Base-by-base conservation (phyloP, 2,113 vertebrate genomes). In the Albula glossodonta region DNA sequence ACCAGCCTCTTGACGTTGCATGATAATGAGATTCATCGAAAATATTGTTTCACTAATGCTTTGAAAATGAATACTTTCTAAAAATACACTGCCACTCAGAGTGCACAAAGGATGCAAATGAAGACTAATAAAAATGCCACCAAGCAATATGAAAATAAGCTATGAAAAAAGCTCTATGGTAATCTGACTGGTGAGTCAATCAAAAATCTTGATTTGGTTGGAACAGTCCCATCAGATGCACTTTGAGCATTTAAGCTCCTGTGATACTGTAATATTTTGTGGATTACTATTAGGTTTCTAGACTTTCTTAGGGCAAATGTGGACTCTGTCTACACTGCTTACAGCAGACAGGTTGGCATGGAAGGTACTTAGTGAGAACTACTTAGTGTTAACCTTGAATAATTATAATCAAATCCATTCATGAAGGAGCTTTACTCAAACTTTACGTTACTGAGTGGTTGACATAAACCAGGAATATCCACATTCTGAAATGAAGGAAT, bases 11-110 rank as follows among this genome's bases (percentile, higher is more conserved):
- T 82, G 51, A 2, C 19, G 51, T 51, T 50, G 48, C 79, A 74
- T 74, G 25, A 19, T 50, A 80, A 80, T 82, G 80, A 51, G 51
- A 82, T 53, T 82, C 8, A 53, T n/a, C n/a, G 52, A 82, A 52
- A 53, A 52, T 19, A 19, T 48, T 50, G 41, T 80, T 13, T 49
- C 48, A 41, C 48, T 51, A 51, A 80, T 9, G 13, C n/a, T 22
- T 74, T 53, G 19, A 57, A 82, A 82, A 31, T 52, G 9, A 52
- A 60, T 49, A 80, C 79, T 4, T 60, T 50, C 49, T 51, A 31
- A 86, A 86, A 81, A 86, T 48, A 80, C 31, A 15, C 17, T 79
- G 51, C 51, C 52, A 78, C 77, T 22, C 50, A 60, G 10, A 60
- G 79, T 79, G 22, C 51, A 51, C 70, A 31, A 22, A 74, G 70